phyloP scores from a whole-genome alignment of 2,113 vertebrate species.

The Oncorhynchus masou region DNA sequence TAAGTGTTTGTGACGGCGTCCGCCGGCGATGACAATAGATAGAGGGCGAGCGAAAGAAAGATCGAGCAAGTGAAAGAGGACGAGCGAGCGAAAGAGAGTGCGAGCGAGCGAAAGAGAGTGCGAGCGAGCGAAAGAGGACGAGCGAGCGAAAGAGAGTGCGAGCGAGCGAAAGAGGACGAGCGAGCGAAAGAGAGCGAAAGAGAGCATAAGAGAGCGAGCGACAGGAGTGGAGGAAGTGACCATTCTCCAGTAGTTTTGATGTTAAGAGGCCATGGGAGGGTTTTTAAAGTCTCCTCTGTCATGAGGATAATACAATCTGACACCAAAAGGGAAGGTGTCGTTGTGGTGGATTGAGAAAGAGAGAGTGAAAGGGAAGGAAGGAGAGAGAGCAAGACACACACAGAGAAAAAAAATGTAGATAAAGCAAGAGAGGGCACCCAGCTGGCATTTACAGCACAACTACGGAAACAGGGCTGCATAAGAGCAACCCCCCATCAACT shows the following conservation, averaged over 20 bases:
- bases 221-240: conserved; percentile 1
- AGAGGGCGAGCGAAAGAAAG: too few species aligned
- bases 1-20: background rate
- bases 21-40: background rate
- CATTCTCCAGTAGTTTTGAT: conserved; percentile 14
- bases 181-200: background rate
- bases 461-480: background rate
- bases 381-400: background rate
- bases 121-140: background rate
- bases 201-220: background rate
- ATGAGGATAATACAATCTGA: conserved; percentile 7
- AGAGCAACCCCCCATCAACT: background rate
- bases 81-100: too few species aligned
- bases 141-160: too few species aligned
- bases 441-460: background rate
- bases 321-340: background rate
- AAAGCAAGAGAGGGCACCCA: background rate
- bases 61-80: too few species aligned
- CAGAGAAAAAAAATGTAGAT: background rate
- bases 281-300: background rate
- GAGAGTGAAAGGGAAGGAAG: background rate
- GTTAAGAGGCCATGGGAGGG: conserved; percentile 2
- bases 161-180: background rate
- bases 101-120: background rate
- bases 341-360: background rate